These are phyloP conservation scores for Centropyge bicolor DNA, from an alignment of 2,797 vertebrate species.

Conservation along the genomic window DNA sequence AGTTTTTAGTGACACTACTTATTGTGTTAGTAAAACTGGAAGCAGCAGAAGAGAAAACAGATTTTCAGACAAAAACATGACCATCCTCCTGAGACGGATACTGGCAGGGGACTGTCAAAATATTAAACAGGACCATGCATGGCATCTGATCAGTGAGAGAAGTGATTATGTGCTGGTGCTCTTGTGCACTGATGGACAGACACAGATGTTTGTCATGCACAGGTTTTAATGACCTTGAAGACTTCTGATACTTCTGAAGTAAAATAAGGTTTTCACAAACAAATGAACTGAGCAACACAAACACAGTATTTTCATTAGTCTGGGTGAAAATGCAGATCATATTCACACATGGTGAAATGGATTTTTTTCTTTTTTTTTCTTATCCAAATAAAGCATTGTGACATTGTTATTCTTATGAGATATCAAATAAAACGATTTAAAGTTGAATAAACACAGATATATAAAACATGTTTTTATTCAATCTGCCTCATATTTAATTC, in stretches of 20 bases:
- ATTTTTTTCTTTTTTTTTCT: too few species aligned
- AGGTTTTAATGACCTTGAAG: background rate
- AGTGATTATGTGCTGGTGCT: constrained; percentile 13
- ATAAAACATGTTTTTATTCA: background rate
- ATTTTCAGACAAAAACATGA: constrained; percentile 6
- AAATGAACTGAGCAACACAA: background rate
- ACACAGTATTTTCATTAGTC: background rate
- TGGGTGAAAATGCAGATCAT: background rate
- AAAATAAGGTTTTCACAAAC: background rate
- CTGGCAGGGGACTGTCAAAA: constrained; percentile 3
- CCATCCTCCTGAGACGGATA: constrained; percentile 11
- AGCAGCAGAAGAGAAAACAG: background rate
- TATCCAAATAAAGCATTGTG: background rate
- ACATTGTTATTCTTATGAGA: background rate
- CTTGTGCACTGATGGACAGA: constrained; percentile 2
- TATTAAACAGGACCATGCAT: background rate
- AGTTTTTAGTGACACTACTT: constrained; percentile 24
- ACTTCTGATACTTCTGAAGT: background rate
- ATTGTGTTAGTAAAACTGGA: constrained; percentile 9
- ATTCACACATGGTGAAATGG: background rate
- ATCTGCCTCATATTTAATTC: background rate
- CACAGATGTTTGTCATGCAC: constrained; percentile 1
- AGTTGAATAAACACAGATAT: background rate
- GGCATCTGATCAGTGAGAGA: background rate
- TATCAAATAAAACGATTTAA: background rate